Conservation (phyloP, 2,113 vertebrate species). For the Mesoclemmys tuberculata region DNA sequence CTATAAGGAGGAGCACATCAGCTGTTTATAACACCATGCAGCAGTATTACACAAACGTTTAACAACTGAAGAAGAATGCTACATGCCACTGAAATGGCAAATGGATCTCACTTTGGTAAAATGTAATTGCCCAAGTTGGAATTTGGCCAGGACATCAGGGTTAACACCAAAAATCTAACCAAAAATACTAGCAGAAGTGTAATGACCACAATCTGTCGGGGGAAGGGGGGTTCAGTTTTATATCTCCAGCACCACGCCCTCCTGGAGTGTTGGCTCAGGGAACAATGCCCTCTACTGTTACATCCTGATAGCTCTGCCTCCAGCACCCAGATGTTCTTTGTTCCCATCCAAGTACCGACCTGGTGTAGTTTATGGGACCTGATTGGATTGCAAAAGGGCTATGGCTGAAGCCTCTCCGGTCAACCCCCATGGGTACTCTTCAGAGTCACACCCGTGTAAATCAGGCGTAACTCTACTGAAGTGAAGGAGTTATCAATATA, state of each 20-base stretch:
- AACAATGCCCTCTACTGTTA: slow-evolving; percentile 60
- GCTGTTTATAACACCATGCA: neutral
- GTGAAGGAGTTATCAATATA: neutral
- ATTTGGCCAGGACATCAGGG: neutral
- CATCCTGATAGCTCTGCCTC: slow-evolving; percentile 2
- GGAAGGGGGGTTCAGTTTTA: slow-evolving; percentile 61
- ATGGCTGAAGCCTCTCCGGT: neutral
- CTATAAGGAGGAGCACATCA: neutral
- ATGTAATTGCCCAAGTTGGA: slow-evolving; percentile 16
- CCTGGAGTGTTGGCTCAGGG: slow-evolving; percentile 60
- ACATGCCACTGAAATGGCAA: neutral
- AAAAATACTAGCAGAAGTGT: slow-evolving; percentile 29
- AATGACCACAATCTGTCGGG: slow-evolving; percentile 60
- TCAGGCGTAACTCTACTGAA: neutral
- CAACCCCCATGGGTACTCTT: neutral
- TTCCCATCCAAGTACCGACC: slow-evolving; percentile 38
- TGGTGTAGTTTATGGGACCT: slow-evolving; percentile 3
- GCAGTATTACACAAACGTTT: neutral
- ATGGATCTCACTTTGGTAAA: neutral
- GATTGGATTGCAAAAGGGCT: slow-evolving; percentile 4
- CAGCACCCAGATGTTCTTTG: slow-evolving; percentile 38
- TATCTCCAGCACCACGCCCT: slow-evolving; percentile 64
- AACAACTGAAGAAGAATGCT: neutral
- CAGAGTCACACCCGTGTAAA: neutral
- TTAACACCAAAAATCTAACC: slow-evolving; percentile 28